These are phyloP conservation scores for Troilus luridus DNA, from an alignment of 2,888 invertebrate species.

Conservation along the genomic window DNA sequence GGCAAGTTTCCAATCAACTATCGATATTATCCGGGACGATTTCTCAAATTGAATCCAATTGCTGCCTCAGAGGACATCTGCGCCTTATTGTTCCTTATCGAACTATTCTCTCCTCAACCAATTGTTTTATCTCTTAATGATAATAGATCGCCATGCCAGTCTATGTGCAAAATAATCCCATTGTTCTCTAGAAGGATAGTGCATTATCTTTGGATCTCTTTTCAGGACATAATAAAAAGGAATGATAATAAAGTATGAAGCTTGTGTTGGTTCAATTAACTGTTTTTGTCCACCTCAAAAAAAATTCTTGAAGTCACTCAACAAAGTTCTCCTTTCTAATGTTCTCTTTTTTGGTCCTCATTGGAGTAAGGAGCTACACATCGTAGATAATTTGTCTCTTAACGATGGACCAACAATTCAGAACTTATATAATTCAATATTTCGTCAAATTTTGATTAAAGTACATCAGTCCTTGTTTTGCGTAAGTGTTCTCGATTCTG, in stretches of 20 bases:
- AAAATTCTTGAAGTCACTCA: background rate
- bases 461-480: no score
- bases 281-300: background rate
- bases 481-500: no score
- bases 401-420: no score
- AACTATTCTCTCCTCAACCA: background rate
- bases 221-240: background rate
- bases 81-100: background rate
- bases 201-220: background rate
- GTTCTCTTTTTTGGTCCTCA: background rate
- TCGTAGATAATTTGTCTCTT: background rate
- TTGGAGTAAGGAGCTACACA: background rate
- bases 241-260: background rate
- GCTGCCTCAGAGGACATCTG: constrained; percentile 19
- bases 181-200: background rate
- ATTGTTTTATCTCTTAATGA: constrained; percentile 8
- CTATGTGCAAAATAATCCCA: constrained; percentile 4
- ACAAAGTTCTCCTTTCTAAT: background rate
- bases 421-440: no score
- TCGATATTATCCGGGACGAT: constrained; percentile 23
- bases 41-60: constrained; percentile 31
- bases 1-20: background rate
- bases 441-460: no score
- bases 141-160: background rate
- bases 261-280: background rate